phyloP scores from a whole-genome alignment of 2,888 invertebrate species.

The Spilosoma lubricipeda region DNA sequence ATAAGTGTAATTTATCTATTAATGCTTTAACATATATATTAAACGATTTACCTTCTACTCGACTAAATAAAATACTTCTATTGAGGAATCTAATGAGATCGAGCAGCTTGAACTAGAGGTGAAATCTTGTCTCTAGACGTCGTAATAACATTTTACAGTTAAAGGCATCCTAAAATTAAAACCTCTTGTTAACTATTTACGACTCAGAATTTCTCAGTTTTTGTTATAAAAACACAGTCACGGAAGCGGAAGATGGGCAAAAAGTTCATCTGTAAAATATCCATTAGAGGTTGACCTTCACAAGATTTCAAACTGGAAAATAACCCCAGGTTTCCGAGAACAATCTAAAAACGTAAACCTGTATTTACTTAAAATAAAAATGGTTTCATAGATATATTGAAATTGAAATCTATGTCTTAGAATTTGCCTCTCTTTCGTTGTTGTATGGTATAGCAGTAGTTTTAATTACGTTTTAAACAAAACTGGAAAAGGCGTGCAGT shows the following conservation, averaged over 20 bases:
- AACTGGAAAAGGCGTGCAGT: neutral
- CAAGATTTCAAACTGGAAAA: conserved; percentile 46
- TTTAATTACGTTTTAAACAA: conserved; percentile 22
- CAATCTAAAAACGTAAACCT: conserved; percentile 44
- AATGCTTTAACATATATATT: neutral
- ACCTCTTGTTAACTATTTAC: neutral
- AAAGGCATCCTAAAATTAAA: neutral
- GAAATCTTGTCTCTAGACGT: neutral
- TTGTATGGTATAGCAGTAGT: neutral
- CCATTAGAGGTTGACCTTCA: conserved; percentile 54
- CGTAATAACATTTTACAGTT: neutral
- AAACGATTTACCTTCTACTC: neutral
- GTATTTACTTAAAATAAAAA: conserved; percentile 34
- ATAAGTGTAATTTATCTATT: neutral
- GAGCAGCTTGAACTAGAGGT: neutral
- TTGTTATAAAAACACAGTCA: conserved; percentile 27
- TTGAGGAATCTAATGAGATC: neutral
- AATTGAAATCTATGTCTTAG: too few relatives aligned
- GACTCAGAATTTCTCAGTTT: conserved; percentile 3
- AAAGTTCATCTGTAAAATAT: conserved; percentile 48
- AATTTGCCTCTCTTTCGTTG: neutral
- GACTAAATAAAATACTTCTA: neutral
- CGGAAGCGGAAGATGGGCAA: conserved; percentile 47
- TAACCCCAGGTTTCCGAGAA: conserved; percentile 31
- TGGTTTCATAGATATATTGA: conserved; percentile 21